phyloP scores from a whole-genome alignment of 2,888 invertebrate species.

The Timema podura region DNA sequence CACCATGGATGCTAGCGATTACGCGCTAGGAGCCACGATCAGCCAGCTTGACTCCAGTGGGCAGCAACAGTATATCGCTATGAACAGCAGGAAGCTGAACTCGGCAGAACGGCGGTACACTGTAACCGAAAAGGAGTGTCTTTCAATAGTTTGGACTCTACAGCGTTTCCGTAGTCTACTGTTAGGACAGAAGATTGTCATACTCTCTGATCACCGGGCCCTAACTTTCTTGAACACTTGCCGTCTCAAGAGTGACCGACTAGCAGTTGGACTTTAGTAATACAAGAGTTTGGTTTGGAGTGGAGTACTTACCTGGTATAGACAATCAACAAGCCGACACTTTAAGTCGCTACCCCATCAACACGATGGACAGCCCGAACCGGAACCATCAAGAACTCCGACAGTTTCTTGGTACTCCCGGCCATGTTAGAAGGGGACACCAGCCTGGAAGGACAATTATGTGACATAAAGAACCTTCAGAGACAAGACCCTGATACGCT shows the following conservation, averaged over 20 bases:
- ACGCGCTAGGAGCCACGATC: constrained; percentile 29
- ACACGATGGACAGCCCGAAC: too few relatives aligned
- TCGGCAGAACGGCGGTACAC: not conserved
- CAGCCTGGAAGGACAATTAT: too few relatives aligned
- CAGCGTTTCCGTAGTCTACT: not conserved
- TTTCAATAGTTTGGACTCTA: constrained; percentile 1
- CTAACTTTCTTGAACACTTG: not conserved
- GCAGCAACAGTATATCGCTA: not conserved
- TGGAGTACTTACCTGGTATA: not conserved
- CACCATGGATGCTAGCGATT: constrained; percentile 31
- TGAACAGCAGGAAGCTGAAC: not conserved
- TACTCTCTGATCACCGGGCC: not conserved
- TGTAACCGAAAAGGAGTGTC: not conserved
- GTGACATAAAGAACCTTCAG: too few relatives aligned
- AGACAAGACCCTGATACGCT: too few relatives aligned
- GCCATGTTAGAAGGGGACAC: too few relatives aligned
- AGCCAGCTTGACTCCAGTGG: constrained; percentile 10
- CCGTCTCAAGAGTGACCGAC: not conserved
- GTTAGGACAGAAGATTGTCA: not conserved
- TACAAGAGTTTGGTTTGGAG: constrained; percentile 2
- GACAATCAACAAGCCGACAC: not conserved
- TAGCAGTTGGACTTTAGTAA: not conserved
- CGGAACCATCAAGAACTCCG: too few relatives aligned
- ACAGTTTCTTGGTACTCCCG: too few relatives aligned
- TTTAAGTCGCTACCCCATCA: not conserved